Percentiles rank a stretch among this genome's conserved stretches.
phyloP scores from a whole-genome alignment of 2,888 invertebrate species.

The Iphiclides podalirius region DNA sequence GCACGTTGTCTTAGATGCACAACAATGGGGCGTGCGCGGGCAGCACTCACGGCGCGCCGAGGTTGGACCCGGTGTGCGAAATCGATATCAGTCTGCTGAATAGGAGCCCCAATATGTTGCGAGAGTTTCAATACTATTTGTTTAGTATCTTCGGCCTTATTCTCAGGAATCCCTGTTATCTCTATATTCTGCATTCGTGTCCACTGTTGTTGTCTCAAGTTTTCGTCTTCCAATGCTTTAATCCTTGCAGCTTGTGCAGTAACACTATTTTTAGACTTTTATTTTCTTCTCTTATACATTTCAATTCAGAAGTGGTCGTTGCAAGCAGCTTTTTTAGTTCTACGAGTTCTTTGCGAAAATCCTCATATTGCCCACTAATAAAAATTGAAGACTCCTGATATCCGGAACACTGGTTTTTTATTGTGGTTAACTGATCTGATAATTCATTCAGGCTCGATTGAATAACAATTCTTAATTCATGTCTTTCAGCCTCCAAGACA shows the following conservation, averaged over 20 bases:
- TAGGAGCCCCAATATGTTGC: constrained; percentile 2
- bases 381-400: too few species aligned
- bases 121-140: constrained; percentile 1
- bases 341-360: not conserved
- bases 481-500: too few species aligned
- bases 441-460: not conserved
- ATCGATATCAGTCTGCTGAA: not conserved
- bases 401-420: not conserved
- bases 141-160: not conserved
- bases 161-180: not conserved
- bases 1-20: not conserved
- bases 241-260: not conserved
- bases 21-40: not conserved
- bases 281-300: not conserved
- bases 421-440: not conserved
- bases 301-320: not conserved
- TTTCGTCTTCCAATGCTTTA: not conserved
- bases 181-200: not conserved
- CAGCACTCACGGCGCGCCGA: not conserved
- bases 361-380: too few species aligned
- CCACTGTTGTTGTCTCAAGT: not conserved
- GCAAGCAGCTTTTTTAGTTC: not conserved
- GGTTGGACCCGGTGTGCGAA: constrained; percentile 1
- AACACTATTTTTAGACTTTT: not conserved
- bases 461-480: too few species aligned